Evolutionary conservation across 2,797 vertebrate genomes (phyloP).

Genomic region (Sciaenops ocellatus): DNA sequence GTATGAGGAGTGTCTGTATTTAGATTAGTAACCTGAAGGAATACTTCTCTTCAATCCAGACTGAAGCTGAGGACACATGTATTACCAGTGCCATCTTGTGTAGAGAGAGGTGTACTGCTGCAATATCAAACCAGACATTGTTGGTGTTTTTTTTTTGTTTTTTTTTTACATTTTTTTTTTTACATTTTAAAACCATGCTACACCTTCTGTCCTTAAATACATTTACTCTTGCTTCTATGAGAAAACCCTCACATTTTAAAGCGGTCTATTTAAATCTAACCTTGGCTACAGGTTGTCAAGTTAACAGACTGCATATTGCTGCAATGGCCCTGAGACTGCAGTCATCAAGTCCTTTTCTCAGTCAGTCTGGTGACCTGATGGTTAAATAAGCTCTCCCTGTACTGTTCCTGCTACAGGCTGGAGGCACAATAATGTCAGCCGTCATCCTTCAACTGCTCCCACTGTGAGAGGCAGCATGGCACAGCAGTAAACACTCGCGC

Average conservation of each 20-base stretch:
- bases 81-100: conserved; percentile 85
- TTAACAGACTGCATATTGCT: conserved; percentile 30
- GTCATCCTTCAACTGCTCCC: conserved; percentile 83
- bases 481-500: conserved; percentile 83
- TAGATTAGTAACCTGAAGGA: conserved; percentile 78
- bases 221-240: conserved; percentile 1
- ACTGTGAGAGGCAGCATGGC: conserved; percentile 79
- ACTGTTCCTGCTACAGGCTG: conserved; percentile 75
- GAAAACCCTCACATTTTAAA: neutral
- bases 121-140: conserved; percentile 24
- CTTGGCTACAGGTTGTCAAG: conserved; percentile 26
- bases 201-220: conserved; percentile 30
- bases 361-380: conserved; percentile 74
- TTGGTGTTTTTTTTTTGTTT: neutral
- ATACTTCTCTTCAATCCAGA: conserved; percentile 43
- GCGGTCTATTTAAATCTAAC: conserved; percentile 29
- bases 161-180: neutral
- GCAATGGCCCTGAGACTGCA: conserved; percentile 41
- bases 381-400: conserved; percentile 80
- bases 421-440: conserved; percentile 82
- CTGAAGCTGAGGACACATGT: conserved; percentile 56
- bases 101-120: conserved; percentile 27
- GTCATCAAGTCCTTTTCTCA: conserved; percentile 54
- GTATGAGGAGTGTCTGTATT: conserved; percentile 76
- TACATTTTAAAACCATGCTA: neutral